These are phyloP conservation scores for Venturia canescens DNA, from an alignment of 1,140 invertebrate genomes.

Conservation along the genomic window DNA sequence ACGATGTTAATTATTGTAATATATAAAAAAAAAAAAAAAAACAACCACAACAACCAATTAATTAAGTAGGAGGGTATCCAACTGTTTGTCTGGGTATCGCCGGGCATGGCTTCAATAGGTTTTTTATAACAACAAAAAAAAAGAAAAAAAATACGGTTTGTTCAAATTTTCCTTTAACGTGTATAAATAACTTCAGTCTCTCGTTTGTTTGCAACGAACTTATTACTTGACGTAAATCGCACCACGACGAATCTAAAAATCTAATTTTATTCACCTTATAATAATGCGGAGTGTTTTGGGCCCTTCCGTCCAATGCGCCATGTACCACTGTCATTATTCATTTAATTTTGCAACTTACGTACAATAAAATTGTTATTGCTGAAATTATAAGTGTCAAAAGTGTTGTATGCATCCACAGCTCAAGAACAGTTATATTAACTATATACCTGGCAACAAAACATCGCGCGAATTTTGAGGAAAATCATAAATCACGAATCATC, in stretches of 20 bases:
- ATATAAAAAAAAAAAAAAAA: conserved; percentile 59
- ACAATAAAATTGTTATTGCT: conserved; percentile 77
- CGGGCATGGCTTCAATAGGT: conserved; percentile 71
- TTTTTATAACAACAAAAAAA: conserved; percentile 70
- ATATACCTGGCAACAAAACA: neutral
- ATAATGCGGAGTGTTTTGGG: conserved; percentile 74
- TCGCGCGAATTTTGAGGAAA: neutral
- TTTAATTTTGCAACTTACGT: conserved; percentile 76
- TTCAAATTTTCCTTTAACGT: conserved; percentile 65
- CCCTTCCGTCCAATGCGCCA: conserved; percentile 75
- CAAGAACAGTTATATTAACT: neutral
- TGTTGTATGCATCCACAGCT: conserved; percentile 46
- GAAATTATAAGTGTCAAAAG: conserved; percentile 66
- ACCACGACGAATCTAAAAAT: conserved; percentile 73
- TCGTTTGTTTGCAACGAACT: conserved; percentile 67
- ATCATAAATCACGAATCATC: neutral
- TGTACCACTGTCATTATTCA: conserved; percentile 76
- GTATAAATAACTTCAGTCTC: conserved; percentile 56
- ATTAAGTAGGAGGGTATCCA: conserved; percentile 72
- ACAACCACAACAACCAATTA: conserved; percentile 49
- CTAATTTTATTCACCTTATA: conserved; percentile 69
- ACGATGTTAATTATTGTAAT: conserved; percentile 76
- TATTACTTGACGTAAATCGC: conserved; percentile 65
- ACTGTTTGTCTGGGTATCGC: conserved; percentile 68
- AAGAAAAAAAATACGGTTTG: conserved; percentile 55